Evolutionary conservation across 2,797 vertebrate species (phyloP).

Genomic region (Poecilia velifera): DNA sequence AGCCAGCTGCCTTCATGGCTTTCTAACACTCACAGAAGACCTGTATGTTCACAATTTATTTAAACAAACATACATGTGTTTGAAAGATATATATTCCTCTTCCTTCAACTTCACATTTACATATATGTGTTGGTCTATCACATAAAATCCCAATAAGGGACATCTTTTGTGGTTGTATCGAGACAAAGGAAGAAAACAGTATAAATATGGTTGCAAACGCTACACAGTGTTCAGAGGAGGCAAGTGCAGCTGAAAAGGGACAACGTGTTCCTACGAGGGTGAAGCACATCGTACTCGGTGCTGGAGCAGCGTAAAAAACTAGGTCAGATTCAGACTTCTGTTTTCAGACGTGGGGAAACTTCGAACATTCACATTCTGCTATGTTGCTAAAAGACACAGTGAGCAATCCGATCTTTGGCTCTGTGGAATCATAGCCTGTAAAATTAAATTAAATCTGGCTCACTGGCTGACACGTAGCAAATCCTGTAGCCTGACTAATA

Average conservation of each 20-base stretch:
- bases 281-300: not conserved
- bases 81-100: not conserved
- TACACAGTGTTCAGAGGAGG: not conserved
- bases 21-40: not conserved
- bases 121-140: not conserved
- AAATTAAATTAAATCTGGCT: conserved; percentile 2
- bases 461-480: not conserved
- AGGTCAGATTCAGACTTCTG: not conserved
- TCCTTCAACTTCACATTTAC: not conserved
- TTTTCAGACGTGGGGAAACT: not conserved
- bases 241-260: not conserved
- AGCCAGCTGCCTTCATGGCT: not conserved
- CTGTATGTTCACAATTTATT: not conserved
- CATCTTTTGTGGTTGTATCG: not conserved
- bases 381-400: not conserved
- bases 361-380: not conserved
- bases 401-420: not conserved
- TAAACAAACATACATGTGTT: not conserved
- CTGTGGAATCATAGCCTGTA: not conserved
- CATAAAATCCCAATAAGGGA: not conserved
- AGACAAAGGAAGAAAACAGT: not conserved
- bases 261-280: not conserved
- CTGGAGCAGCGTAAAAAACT: not conserved
- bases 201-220: no score
- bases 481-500: conserved; percentile 28